Conservation (phyloP, 2,888 invertebrate genomes). For the Pandemis heparana region DNA sequence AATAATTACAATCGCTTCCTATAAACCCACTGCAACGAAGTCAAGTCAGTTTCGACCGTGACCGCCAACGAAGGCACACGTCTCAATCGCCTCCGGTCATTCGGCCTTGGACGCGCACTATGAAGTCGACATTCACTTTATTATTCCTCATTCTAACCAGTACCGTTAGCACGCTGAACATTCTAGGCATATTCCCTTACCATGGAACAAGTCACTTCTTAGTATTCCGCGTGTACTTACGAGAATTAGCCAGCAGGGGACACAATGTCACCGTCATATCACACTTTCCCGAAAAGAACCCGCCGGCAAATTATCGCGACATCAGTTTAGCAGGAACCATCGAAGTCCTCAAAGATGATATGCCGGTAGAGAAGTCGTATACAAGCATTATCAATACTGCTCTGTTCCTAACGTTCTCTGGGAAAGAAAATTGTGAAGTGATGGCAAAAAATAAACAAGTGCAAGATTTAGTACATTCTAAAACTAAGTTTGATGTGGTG, state of each 20-base stretch:
- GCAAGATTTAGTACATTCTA: constrained; percentile 66
- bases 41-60: constrained; percentile 1
- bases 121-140: constrained; percentile 53
- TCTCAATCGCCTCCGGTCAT: neutral
- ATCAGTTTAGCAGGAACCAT: constrained; percentile 76
- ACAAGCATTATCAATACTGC: constrained; percentile 52
- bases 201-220: constrained; percentile 90
- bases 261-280: constrained; percentile 89
- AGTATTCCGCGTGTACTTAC: constrained; percentile 86
- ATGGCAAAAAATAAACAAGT: constrained; percentile 68
- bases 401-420: constrained; percentile 55
- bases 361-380: constrained; percentile 60
- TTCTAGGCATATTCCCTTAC: constrained; percentile 88
- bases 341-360: constrained; percentile 57
- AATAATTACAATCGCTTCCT: neutral
- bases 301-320: constrained; percentile 85
- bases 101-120: constrained; percentile 8
- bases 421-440: constrained; percentile 68
- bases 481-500: constrained; percentile 87
- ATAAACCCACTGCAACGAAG: neutral
- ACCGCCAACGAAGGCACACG: neutral
- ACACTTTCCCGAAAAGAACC: constrained; percentile 84
- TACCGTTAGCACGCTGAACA: constrained; percentile 65
- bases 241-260: constrained; percentile 86
- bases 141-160: constrained; percentile 52